These are phyloP conservation scores for Nymphalis c-album DNA, from an alignment of 2,888 invertebrate genomes.

Conservation along the genomic window DNA sequence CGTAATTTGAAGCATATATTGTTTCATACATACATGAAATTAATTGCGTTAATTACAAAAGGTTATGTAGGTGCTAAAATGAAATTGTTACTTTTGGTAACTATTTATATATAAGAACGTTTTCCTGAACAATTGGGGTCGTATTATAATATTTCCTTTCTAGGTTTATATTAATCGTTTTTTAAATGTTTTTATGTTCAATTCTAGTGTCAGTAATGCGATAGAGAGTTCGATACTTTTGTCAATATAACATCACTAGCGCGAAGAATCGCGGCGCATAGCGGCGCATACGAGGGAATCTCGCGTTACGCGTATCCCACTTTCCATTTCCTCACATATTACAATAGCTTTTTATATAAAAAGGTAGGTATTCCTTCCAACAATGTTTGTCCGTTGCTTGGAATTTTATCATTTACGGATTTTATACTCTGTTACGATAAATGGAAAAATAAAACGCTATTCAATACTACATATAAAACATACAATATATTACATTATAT, in stretches of 20 bases:
- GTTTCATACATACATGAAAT: background rate
- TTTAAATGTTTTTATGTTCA: no score
- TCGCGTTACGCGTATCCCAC: conserved; percentile 73
- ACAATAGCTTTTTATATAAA: conserved; percentile 37
- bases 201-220: background rate
- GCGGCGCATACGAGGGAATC: conserved; percentile 67
- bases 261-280: conserved; percentile 58
- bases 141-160: no score
- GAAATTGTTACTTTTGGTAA: no score
- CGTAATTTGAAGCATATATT: background rate
- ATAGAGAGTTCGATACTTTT: background rate
- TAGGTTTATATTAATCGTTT: no score
- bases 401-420: conserved; percentile 23
- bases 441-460: background rate
- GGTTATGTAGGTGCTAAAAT: no score
- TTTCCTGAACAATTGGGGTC: no score
- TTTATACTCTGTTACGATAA: background rate
- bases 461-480: background rate
- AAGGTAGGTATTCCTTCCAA: conserved; percentile 20
- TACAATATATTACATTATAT: background rate
- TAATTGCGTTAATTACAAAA: background rate
- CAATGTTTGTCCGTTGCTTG: conserved; percentile 24
- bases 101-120: no score
- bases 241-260: conserved; percentile 49
- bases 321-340: conserved; percentile 69